These are phyloP conservation scores for Enteromius paludinosus DNA, from an alignment of 2,797 vertebrate species.

Conservation along the genomic window DNA sequence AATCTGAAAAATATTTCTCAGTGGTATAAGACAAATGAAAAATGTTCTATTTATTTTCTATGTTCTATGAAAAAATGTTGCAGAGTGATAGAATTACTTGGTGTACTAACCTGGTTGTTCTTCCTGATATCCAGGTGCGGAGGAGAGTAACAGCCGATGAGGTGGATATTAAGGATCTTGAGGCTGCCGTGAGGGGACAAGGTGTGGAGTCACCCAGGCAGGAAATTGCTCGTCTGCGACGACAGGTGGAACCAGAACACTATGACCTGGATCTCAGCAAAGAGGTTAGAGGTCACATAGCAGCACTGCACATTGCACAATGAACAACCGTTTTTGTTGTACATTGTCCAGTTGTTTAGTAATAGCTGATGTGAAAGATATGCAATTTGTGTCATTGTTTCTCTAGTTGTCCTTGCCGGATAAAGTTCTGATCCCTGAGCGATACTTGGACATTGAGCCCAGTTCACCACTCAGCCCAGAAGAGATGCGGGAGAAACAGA, in stretches of 20 bases:
- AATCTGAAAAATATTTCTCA: not conserved
- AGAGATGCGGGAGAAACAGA: constrained; percentile 93
- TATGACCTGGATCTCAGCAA: constrained; percentile 83
- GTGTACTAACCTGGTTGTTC: not conserved
- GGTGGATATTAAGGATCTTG: constrained; percentile 93
- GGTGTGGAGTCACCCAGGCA: constrained; percentile 89
- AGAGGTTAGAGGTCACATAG: constrained; percentile 77
- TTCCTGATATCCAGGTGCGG: constrained; percentile 78
- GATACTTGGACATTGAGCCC: constrained; percentile 87
- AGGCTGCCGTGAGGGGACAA: constrained; percentile 85
- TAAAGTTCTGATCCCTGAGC: constrained; percentile 89
- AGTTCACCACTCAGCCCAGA: constrained; percentile 87
- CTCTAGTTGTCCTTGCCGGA: constrained; percentile 85
- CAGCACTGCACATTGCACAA: not conserved
- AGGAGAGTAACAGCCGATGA: constrained; percentile 91
- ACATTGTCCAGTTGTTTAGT: not conserved
- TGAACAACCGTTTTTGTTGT: constrained; percentile 1
- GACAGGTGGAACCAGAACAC: constrained; percentile 84
- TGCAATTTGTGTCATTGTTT: constrained; percentile 9
- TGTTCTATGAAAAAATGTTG: not conserved
- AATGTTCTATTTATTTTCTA: not conserved
- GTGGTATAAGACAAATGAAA: not conserved
- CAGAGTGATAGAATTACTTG: too few species aligned
- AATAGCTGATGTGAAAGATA: not conserved
- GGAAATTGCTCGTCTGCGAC: constrained; percentile 90